Evolutionary conservation across 2,797 vertebrate species (phyloP).

Genomic region (Schizopygopsis pylzovi): DNA sequence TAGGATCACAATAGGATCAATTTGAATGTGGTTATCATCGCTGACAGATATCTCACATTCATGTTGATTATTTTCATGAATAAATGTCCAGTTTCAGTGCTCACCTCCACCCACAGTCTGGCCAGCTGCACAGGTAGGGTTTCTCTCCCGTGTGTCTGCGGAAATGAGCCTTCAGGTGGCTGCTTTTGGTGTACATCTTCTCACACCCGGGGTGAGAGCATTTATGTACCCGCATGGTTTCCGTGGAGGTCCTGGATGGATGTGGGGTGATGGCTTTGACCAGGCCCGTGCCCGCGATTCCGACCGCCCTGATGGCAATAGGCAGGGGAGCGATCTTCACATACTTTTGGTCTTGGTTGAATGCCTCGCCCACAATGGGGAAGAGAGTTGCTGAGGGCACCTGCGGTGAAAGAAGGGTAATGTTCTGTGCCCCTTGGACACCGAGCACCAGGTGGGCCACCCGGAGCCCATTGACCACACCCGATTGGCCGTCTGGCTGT

Average conservation of each 20-base stretch:
- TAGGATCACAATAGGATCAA: too few relatives aligned
- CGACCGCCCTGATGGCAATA: conserved; percentile 75
- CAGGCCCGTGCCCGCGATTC: conserved; percentile 70
- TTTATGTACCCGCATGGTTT: conserved; percentile 79
- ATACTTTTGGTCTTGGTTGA: conserved; percentile 79
- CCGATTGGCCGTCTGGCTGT: conserved; percentile 60
- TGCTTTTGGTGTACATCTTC: conserved; percentile 87
- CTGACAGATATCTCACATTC: not conserved
- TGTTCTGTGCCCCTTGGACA: conserved; percentile 75
- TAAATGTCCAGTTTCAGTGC: not conserved
- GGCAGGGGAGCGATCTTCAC: conserved; percentile 83
- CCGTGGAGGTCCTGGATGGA: conserved; percentile 68
- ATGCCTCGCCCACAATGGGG: conserved; percentile 64
- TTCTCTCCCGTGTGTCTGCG: conserved; percentile 83
- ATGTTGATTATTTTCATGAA: not conserved
- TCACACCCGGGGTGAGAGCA: conserved; percentile 83
- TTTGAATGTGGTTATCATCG: not conserved
- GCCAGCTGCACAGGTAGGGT: conserved; percentile 83
- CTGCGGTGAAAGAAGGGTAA: conserved; percentile 76
- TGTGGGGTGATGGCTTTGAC: conserved; percentile 73
- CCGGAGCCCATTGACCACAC: conserved; percentile 67
- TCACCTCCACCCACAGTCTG: conserved; percentile 84
- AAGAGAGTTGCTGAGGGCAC: conserved; percentile 69
- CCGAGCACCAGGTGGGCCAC: conserved; percentile 80
- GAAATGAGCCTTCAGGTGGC: conserved; percentile 83